Conservation (phyloP, 2,888 invertebrate species). For the Zygothrica quintamaculata region DNA sequence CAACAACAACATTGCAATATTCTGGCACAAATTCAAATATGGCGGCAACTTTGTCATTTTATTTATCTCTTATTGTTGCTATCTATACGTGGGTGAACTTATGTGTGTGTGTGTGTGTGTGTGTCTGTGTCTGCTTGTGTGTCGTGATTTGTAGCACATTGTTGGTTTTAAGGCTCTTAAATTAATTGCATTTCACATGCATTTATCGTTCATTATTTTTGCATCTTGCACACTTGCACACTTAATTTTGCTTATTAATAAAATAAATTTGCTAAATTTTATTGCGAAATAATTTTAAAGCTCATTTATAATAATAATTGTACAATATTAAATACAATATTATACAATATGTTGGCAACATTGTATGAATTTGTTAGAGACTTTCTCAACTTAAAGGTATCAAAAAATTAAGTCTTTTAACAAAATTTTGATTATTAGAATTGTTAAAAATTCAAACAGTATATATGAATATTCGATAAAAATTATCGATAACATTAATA, state of each 20-base stretch:
- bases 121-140: constrained; percentile 27
- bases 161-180: constrained; percentile 55
- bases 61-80: constrained; percentile 40
- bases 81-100: constrained; percentile 19
- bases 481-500: no score
- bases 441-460: no score
- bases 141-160: constrained; percentile 13
- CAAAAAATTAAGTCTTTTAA: no score
- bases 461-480: no score
- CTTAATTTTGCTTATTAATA: constrained; percentile 64
- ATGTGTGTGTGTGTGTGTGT: constrained; percentile 28
- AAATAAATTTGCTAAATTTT: not conserved
- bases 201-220: constrained; percentile 56
- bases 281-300: no score
- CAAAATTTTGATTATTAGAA: no score
- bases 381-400: no score
- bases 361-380: no score
- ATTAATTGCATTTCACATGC: constrained; percentile 77
- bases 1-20: constrained; percentile 23
- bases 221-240: constrained; percentile 61
- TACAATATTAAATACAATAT: no score
- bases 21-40: constrained; percentile 70
- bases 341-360: no score
- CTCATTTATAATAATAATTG: no score
- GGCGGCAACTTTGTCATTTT: constrained; percentile 71